Evolutionary conservation across 2,113 vertebrate species (phyloP), one percentile per base, ranked within the genome.

Genomic region (Columba janthina): DNA sequence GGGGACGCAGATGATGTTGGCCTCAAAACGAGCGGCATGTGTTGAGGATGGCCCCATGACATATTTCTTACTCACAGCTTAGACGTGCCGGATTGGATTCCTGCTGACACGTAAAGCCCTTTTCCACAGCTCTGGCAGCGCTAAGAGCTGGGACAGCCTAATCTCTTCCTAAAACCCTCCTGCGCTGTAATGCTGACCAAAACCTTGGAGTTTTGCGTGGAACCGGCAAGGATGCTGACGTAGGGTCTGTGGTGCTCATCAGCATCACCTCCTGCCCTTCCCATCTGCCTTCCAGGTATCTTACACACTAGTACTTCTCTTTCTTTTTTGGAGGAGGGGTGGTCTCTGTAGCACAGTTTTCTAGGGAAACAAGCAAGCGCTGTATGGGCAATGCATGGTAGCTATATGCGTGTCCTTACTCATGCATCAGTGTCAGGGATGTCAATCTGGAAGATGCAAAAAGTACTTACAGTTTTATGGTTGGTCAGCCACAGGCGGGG

Each of bases 211-310:
- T 80, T 82, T 12, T 46, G 44, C 0, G 0, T 17, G 65, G 65
- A 83, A 54, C 46, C 0, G 1, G 48, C 0, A 0, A 34, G 28
- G 0, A 0, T 14, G 38, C 21, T 50, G 86, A 12, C 0, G 0
- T 5, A 24, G 34, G 46, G 25, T 32, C 48, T 54, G 65, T 38
- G 57, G 32, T 34, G 65, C 48, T 38, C 11, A 6, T 31, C 22
- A 21, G 51, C 42, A 21, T 60, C 51, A 1, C n/a, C 40, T 75
- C 64, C 74, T 90, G 76, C 54, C n/a, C 61, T 64, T 62, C 20
- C 40, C 18, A 0, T 19, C 46, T 50, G 38, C 42, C 65, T 46
- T 60, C 28, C 46, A n/a, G 32, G 3, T 54, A 28, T 19, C 60
- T 26, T 26, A 17, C 2, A 18, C 2, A 5, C 19, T 12, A 24